phyloP scores from a whole-genome alignment of 2,113 vertebrate species.

The Electrona antarctica region DNA sequence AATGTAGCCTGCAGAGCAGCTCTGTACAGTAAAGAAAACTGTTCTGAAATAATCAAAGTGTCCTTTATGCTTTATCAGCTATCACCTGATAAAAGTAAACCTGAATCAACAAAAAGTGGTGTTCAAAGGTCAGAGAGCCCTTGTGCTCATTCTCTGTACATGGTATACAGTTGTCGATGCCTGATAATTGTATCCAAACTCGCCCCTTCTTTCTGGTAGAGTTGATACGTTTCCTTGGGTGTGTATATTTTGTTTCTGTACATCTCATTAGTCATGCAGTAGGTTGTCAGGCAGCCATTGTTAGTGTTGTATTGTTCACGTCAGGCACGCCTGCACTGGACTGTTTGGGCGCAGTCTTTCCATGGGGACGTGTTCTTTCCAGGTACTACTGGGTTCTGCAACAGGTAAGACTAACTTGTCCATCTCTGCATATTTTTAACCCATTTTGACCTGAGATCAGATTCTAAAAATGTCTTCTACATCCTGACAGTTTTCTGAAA shows the following conservation, averaged over 20 bases:
- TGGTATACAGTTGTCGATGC: too few relatives aligned
- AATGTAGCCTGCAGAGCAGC: too few relatives aligned
- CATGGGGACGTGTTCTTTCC: neutral
- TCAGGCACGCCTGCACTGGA: neutral
- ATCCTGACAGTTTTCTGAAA: too few relatives aligned
- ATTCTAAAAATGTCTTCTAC: too few relatives aligned
- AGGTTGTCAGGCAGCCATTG: neutral
- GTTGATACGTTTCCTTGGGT: neutral
- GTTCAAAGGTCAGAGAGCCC: constrained; percentile 38
- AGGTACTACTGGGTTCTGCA: neutral
- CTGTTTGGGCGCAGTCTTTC: neutral
- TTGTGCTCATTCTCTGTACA: neutral
- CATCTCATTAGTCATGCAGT: neutral
- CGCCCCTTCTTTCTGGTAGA: constrained; percentile 1
- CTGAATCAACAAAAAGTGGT: neutral
- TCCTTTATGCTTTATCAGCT: neutral
- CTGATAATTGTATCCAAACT: too few relatives aligned
- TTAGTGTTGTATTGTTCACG: neutral
- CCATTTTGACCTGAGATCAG: too few relatives aligned
- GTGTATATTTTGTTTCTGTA: neutral
- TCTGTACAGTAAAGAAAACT: neutral
- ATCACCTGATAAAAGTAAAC: constrained; percentile 10
- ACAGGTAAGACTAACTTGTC: constrained; percentile 2
- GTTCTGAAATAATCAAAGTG: neutral
- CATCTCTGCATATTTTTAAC: neutral